These are phyloP conservation scores for Syngnathus floridae DNA, from an alignment of 2,113 vertebrate genomes.

Conservation along the genomic window DNA sequence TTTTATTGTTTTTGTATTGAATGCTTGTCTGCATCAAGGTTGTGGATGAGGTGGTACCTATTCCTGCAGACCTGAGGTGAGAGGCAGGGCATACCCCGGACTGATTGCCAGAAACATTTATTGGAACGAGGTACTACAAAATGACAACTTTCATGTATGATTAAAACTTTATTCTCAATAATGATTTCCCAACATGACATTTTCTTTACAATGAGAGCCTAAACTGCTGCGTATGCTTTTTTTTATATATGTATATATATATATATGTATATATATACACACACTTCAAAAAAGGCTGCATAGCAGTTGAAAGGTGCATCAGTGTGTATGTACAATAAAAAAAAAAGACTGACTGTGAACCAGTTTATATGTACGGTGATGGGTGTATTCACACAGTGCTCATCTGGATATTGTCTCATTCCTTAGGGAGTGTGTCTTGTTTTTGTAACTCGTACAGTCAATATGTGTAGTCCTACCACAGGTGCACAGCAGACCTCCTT, in stretches of 20 bases:
- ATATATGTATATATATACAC: too few relatives aligned
- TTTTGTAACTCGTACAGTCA: conserved; percentile 21
- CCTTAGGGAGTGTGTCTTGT: background rate
- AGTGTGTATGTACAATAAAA: conserved; percentile 47
- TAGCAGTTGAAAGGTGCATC: conserved; percentile 29
- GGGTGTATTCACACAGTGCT: conserved; percentile 48
- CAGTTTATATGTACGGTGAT: conserved; percentile 33
- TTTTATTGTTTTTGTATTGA: too few relatives aligned
- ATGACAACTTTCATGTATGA: background rate
- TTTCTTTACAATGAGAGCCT: background rate
- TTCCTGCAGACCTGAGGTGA: too few relatives aligned
- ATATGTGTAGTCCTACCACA: conserved; percentile 10
- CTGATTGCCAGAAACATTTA: too few relatives aligned
- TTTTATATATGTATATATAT: too few relatives aligned
- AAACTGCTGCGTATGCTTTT: background rate
- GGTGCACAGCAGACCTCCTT: conserved; percentile 10
- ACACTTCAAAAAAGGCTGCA: background rate
- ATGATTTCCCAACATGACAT: background rate
- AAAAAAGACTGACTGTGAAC: conserved; percentile 18
- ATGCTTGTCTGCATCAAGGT: too few relatives aligned
- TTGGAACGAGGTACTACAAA: background rate
- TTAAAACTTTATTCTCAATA: background rate
- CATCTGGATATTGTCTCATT: conserved; percentile 16
- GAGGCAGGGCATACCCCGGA: too few relatives aligned
- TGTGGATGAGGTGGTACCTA: too few relatives aligned